Conservation (phyloP, 2,797 vertebrate species). For the Neosilurus mollespiculum region DNA sequence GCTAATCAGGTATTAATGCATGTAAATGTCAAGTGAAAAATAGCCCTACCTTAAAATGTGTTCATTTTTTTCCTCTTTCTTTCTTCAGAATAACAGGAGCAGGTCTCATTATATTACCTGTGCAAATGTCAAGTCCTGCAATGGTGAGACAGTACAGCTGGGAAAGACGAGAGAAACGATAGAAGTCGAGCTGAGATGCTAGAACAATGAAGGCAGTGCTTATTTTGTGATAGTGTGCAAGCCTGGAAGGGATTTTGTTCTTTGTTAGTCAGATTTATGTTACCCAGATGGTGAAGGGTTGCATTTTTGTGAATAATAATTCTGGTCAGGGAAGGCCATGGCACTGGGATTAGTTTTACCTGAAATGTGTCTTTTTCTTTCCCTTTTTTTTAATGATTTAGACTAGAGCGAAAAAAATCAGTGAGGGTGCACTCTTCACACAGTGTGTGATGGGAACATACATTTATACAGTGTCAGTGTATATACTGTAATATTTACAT, state of each 20-base stretch:
- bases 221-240: slow-evolving; percentile 37
- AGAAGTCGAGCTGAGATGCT: slow-evolving; percentile 54
- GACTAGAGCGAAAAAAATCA: not conserved
- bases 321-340: not conserved
- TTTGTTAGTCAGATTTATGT: slow-evolving; percentile 39
- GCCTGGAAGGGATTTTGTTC: slow-evolving; percentile 33
- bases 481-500: not conserved
- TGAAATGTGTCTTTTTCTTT: not conserved
- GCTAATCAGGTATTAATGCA: slow-evolving; percentile 61
- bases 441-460: not conserved
- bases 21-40: slow-evolving; percentile 67
- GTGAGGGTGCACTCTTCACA: not conserved
- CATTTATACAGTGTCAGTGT: not conserved
- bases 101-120: slow-evolving; percentile 69
- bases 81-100: slow-evolving; percentile 62
- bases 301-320: not conserved
- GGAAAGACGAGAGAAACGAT: slow-evolving; percentile 47
- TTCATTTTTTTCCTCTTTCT: slow-evolving; percentile 46
- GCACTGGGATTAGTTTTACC: not conserved
- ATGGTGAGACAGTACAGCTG: slow-evolving; percentile 59
- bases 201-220: slow-evolving; percentile 26
- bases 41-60: slow-evolving; percentile 58
- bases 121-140: slow-evolving; percentile 69
- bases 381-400: not conserved
- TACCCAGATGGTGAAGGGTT: slow-evolving; percentile 14